phyloP scores from a whole-genome alignment of 2,888 invertebrate genomes.

The Clistopyga incitator region DNA sequence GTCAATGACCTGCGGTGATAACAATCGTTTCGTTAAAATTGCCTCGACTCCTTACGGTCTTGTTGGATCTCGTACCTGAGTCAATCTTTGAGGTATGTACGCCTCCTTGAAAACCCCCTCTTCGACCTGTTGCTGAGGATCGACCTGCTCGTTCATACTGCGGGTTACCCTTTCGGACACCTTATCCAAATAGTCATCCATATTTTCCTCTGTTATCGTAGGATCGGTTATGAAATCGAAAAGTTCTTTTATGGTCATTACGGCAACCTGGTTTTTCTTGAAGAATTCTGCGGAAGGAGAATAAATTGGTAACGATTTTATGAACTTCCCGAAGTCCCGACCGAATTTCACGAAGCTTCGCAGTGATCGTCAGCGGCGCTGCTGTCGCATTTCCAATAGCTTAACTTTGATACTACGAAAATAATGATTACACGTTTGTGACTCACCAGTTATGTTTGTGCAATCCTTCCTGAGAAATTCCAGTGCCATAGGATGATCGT shows the following conservation, averaged over 20 bases:
- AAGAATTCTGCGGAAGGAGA: conserved; percentile 90
- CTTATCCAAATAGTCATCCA: conserved; percentile 92
- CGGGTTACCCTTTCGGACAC: conserved; percentile 89
- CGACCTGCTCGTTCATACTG: conserved; percentile 87
- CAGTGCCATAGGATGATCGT: conserved; percentile 97
- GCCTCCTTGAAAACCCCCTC: conserved; percentile 97
- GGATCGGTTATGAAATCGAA: conserved; percentile 99
- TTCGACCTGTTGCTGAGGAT: conserved; percentile 90
- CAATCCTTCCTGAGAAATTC: conserved; percentile 98
- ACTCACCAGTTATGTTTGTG: conserved; percentile 91
- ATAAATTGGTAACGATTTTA: conserved; percentile 15
- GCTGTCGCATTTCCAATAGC: no score
- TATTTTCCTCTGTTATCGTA: conserved; percentile 91
- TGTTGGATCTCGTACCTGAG: conserved; percentile 88
- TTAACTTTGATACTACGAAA: not conserved
- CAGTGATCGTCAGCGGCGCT: no score
- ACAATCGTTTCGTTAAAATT: not conserved
- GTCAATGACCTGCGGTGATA: conserved; percentile 88
- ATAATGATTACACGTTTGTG: no score
- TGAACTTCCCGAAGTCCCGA: not conserved
- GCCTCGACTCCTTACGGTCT: no score
- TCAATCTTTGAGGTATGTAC: conserved; percentile 96
- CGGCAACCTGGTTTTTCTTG: conserved; percentile 94
- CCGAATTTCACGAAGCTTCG: no score
- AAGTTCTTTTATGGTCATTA: conserved; percentile 95